Evolutionary conservation across 2,888 invertebrate species (phyloP).

Genomic region (Netelia inedita): DNA sequence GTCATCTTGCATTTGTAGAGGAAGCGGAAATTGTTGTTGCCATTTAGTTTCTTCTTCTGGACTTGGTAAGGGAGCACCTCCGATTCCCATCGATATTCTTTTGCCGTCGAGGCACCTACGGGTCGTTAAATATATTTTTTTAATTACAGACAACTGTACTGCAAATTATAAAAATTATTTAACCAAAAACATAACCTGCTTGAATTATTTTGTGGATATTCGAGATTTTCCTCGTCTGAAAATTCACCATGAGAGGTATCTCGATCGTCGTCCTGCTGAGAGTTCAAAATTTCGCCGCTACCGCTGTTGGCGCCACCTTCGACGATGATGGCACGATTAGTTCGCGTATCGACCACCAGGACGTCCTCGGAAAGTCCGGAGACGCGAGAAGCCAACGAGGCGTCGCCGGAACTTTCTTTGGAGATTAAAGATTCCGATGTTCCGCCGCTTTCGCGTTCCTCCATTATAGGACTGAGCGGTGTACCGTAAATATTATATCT

Average conservation of each 20-base stretch:
- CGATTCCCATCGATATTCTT: constrained; percentile 65
- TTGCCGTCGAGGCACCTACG: constrained; percentile 57
- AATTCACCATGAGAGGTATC: constrained; percentile 78
- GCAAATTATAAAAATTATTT: background rate
- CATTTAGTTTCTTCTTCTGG: constrained; percentile 82
- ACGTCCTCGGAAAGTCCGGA: constrained; percentile 84
- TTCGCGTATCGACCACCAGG: constrained; percentile 85
- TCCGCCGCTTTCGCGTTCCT: constrained; percentile 86
- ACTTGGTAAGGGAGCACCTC: constrained; percentile 82
- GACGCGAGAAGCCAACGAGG: constrained; percentile 79
- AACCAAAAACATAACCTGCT: constrained; percentile 48
- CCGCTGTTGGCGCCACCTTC: constrained; percentile 75
- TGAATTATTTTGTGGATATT: constrained; percentile 68
- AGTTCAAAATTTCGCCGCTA: constrained; percentile 67
- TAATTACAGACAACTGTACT: too few species aligned
- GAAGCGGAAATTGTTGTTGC: constrained; percentile 81
- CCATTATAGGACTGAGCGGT: constrained; percentile 88
- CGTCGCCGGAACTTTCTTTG: constrained; percentile 83
- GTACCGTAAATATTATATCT: constrained; percentile 87
- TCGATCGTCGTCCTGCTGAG: constrained; percentile 76
- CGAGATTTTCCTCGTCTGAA: constrained; percentile 79
- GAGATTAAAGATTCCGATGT: constrained; percentile 82
- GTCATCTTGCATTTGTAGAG: constrained; percentile 81
- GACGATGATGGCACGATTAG: constrained; percentile 85
- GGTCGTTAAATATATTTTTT: background rate